Base-by-base conservation (phyloP, 1,140 invertebrate species). In the Heliconius eleuchia region DNA sequence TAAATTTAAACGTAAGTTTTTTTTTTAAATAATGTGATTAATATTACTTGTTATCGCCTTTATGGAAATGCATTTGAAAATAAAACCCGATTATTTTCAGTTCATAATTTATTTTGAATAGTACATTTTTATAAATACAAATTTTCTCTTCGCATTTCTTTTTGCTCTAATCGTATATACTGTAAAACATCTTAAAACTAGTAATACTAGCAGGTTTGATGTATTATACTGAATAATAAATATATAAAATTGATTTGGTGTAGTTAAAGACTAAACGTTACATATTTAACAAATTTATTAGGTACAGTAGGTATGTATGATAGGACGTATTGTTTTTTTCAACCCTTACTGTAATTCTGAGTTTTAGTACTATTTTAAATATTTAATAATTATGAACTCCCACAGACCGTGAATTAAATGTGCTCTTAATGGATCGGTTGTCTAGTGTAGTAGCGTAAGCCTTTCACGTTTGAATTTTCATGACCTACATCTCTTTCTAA, bases 371-470 rank as follows among this genome's bases (percentile, higher is more conserved):
- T 9, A 71, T 39, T 39, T 71, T 37, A 71, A 71, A 34, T 39
- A 39, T 71, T 71, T 39, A 34, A 34, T 19, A 71, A 39, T 39
- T 39, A 39, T 39, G 34, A 39, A 72, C 71, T 8, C 4, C 18
- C 52, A 72, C 16, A 66, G 60, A 30, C 13, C 60, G 27, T 79
- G 55, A 78, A 79, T 82, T 77, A 73, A 57, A 71, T 82, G 75
- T 82, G 77, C 81, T 82, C 77, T 82, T 82, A 79, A 27, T 79
- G 72, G 75, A 77, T 71, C 6, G 18, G 18, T 30, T 27, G 70
- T 23, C 55, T 9, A 60, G 7, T 23, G 18, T 57, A n/a, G 3
- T 9, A 23, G n/a, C 19, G 55, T 60, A 27, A 3, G 55, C n/a
- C n/a, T 23, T 9, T 23, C 55, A 60, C n/a, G 1, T 66, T 66